Percentiles rank a stretch among this genome's conserved stretches.
Evolutionary conservation across 1,140 invertebrate species (phyloP).

Genomic region (Tetragonula clypearis): DNA sequence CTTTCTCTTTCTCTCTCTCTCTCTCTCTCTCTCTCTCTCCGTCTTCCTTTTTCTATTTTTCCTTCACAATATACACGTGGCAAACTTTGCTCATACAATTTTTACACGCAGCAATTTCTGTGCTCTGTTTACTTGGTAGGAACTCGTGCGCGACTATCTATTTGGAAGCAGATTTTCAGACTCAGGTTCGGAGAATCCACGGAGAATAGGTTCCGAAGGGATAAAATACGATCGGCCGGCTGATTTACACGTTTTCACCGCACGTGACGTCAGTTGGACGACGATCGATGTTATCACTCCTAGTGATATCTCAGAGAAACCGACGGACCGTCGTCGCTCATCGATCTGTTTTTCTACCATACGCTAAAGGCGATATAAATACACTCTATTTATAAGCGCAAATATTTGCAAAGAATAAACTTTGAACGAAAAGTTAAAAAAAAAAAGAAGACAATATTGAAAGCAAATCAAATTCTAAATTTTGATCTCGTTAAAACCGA

Average conservation of each 20-base stretch:
- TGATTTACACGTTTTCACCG: constrained; percentile 54
- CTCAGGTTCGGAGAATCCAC: constrained; percentile 23
- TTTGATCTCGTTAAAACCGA: neutral
- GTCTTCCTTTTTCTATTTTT: neutral
- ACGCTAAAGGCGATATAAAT: constrained; percentile 41
- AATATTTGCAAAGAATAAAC: constrained; percentile 1
- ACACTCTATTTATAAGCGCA: constrained; percentile 44
- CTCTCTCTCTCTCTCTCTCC: too few relatives aligned
- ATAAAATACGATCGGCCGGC: constrained; percentile 48
- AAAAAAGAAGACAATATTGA: neutral
- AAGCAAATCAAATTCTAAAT: too few relatives aligned
- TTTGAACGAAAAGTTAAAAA: too few relatives aligned
- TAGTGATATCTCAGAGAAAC: constrained; percentile 52
- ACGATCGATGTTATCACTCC: constrained; percentile 64
- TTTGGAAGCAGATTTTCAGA: constrained; percentile 10
- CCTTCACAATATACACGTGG: neutral
- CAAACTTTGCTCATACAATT: neutral
- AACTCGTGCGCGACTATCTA: constrained; percentile 12
- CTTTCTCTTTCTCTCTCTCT: neutral
- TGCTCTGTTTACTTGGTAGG: constrained; percentile 22
- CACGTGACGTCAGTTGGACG: constrained; percentile 56
- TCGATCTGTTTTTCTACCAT: constrained; percentile 63
- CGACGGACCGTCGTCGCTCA: constrained; percentile 32
- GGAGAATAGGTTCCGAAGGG: constrained; percentile 19
- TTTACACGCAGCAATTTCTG: neutral